Evolutionary conservation across 1,140 invertebrate genomes (phyloP).

Genomic region (Neotoxoptera formosana): DNA sequence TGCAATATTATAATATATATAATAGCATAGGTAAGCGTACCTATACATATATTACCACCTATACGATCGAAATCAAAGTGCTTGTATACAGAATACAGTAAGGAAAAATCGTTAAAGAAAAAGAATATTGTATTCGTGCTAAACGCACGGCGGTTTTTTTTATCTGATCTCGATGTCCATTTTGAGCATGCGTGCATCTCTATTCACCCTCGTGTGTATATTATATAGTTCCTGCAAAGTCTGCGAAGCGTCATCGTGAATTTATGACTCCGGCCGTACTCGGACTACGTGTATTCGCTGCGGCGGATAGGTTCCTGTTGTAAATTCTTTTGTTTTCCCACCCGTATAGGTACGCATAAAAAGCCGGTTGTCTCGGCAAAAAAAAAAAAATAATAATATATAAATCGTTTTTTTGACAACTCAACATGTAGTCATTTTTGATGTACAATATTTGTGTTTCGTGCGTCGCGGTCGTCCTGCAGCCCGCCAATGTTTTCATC

Average conservation of each 20-base stretch:
- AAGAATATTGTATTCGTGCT: neutral
- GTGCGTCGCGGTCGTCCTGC: neutral
- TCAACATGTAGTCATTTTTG: conserved; percentile 32
- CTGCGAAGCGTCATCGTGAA: conserved; percentile 30
- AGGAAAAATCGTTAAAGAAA: too few species aligned
- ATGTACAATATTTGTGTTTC: conserved; percentile 31
- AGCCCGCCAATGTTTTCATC: conserved; percentile 16
- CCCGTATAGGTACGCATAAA: neutral
- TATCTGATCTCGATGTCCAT: conserved; percentile 25
- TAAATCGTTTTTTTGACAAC: conserved; percentile 49
- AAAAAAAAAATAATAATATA: conserved; percentile 6
- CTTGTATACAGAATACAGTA: too few species aligned
- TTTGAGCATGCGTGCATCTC: conserved; percentile 40
- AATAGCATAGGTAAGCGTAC: too few species aligned
- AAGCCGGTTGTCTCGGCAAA: conserved; percentile 24
- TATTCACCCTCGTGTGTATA: conserved; percentile 49
- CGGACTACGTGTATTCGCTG: conserved; percentile 15
- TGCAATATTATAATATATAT: too few species aligned
- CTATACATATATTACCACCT: too few species aligned
- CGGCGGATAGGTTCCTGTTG: conserved; percentile 26
- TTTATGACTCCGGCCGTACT: conserved; percentile 28
- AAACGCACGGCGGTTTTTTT: conserved; percentile 13
- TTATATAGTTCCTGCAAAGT: conserved; percentile 22
- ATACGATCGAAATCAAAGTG: too few species aligned
- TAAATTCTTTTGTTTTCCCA: conserved; percentile 47